Evolutionary conservation across 2,113 vertebrate species (phyloP), one percentile per base, ranked within the genome.

Genomic region (Equus quagga): DNA sequence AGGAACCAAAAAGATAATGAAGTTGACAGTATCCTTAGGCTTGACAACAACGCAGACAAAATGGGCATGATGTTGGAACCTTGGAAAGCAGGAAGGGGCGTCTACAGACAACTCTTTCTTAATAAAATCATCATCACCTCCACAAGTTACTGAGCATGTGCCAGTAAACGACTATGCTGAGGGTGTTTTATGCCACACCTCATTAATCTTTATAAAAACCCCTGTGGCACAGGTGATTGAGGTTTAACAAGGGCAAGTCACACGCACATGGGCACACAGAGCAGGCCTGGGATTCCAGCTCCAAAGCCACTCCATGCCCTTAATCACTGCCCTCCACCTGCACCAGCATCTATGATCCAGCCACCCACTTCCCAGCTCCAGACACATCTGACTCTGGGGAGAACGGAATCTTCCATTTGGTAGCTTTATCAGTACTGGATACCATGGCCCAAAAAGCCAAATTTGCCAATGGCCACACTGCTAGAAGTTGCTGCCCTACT

Each of bases 271-370:
- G n/a, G 13, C 31, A 11, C 70, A 76, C 1, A 24, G 8, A 73
- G 9, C 18, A 73, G 33, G 10, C 33, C 11, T 54, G n/a, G 17
- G 62, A 92, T 41, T 82, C 72, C 24, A 56, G 17, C 8, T 0
- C 36, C 58, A 72, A 75, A 75, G 72, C 36, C 10, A 0, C 36
- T 36, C 49, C 62, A 2, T 6, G 49, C 44, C 83, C 31, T 28
- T 28, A 4, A 5, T 13, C 26, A n/a, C 31, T 9, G 12, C 5
- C 18, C 33, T 9, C 13, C 1, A 23, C 2, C 28, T 24, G 8
- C 19, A 44, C 17, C 44, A 24, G 51, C n/a, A 31, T 15, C 31
- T 44, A 18, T 58, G 41, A 13, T 6, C 87, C 12, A 24, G 78
- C 54, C 15, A 0, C 21, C 58, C 14, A 14, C 21, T 15, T 69